A percentile compares a stretch with the other conserved stretches of the same genome.
These are phyloP conservation scores for Gambusia affinis DNA, from an alignment of 2,113 vertebrate genomes.

Conservation along the genomic window DNA sequence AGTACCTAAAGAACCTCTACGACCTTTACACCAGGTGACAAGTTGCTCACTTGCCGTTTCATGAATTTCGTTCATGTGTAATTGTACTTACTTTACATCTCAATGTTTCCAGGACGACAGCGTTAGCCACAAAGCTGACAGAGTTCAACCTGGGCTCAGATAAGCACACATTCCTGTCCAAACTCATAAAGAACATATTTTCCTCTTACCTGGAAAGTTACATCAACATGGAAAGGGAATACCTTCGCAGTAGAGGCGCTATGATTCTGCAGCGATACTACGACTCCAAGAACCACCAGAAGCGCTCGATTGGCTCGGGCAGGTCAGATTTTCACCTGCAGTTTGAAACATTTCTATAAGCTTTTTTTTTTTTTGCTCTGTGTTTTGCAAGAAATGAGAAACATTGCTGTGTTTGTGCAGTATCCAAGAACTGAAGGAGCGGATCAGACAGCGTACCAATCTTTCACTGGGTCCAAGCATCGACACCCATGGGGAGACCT, in stretches of 20 bases:
- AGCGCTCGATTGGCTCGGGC: constrained; percentile 91
- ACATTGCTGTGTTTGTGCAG: constrained; percentile 68
- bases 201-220: constrained; percentile 97
- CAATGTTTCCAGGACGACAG: constrained; percentile 85
- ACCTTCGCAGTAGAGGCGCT: constrained; percentile 92
- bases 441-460: constrained; percentile 94
- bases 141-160: constrained; percentile 99
- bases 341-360: background rate
- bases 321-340: constrained; percentile 80
- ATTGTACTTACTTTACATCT: background rate
- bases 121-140: constrained; percentile 91
- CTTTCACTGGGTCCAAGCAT: constrained; percentile 92
- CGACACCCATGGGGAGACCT: constrained; percentile 97
- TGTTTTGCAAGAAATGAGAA: background rate
- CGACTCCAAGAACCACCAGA: constrained; percentile 99
- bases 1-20: constrained; percentile 97
- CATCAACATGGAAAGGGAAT: constrained; percentile 95
- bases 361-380: background rate
- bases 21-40: constrained; percentile 94
- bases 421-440: constrained; percentile 97
- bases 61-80: background rate
- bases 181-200: constrained; percentile 99
- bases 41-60: background rate
- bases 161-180: constrained; percentile 98
- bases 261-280: constrained; percentile 97